Evolutionary conservation across 2,888 invertebrate genomes (phyloP).

Genomic region (Agonopterix heracliana): DNA sequence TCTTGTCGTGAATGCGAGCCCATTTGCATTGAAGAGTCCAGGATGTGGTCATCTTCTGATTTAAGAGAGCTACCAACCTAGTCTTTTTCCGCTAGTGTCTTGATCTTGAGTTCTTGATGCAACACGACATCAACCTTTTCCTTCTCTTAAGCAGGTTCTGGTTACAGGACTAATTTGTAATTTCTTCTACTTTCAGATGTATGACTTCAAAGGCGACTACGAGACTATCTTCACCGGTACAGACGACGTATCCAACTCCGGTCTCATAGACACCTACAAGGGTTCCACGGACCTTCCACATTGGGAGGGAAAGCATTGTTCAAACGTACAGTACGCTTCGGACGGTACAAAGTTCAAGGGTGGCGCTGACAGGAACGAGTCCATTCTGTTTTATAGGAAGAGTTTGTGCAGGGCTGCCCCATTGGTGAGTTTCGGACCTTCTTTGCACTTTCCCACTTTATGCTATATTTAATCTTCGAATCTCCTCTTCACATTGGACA

Average conservation of each 20-base stretch:
- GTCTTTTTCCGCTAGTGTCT: no score
- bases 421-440: constrained; percentile 75
- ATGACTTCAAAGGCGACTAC: constrained; percentile 86
- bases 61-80: no score
- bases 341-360: constrained; percentile 92
- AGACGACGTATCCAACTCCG: constrained; percentile 76
- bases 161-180: no score
- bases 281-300: constrained; percentile 84
- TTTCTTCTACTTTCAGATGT: constrained; percentile 79
- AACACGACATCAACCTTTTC: no score
- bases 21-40: no score
- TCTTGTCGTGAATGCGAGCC: no score
- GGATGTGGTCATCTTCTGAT: no score
- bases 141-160: no score
- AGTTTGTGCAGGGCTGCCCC: constrained; percentile 89
- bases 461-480: background rate
- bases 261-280: constrained; percentile 85
- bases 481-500: background rate
- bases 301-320: constrained; percentile 86
- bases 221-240: constrained; percentile 87
- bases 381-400: constrained; percentile 86
- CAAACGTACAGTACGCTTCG: constrained; percentile 84
- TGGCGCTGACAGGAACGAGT: constrained; percentile 80
- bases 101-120: no score
- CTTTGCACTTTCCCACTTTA: background rate